Conservation (phyloP, 2,113 vertebrate species). For the Pipa parva region DNA sequence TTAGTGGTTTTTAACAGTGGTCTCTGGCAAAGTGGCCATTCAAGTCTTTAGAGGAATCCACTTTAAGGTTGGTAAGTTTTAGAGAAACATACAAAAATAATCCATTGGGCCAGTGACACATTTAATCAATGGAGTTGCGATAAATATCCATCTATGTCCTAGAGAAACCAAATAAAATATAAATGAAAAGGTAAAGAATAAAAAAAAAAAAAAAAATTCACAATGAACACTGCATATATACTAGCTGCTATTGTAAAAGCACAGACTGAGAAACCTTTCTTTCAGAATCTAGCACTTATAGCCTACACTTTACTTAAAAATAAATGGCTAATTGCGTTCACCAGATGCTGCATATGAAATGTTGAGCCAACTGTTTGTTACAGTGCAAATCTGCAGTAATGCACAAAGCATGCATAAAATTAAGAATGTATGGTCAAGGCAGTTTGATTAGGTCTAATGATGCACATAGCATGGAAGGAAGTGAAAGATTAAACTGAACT, state of each 20-base stretch:
- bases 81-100: neutral
- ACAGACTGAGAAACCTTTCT: neutral
- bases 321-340: too few species aligned
- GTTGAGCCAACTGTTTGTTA: too few species aligned
- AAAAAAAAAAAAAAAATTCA: neutral
- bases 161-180: neutral
- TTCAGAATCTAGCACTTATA: too few species aligned
- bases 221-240: neutral
- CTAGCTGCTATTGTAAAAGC: too few species aligned
- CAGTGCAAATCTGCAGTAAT: too few species aligned
- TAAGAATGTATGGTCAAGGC: too few species aligned
- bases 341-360: too few species aligned
- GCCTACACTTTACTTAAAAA: too few species aligned
- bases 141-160: conserved; percentile 36
- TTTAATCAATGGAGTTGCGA: conserved; percentile 20
- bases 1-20: conserved; percentile 17
- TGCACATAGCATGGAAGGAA: too few species aligned
- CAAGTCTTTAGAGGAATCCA: neutral
- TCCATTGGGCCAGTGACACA: neutral
- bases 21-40: neutral
- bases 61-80: neutral
- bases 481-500: too few species aligned
- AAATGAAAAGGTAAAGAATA: neutral
- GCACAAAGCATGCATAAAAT: too few species aligned
- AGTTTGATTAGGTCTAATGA: too few species aligned